Percentiles rank a stretch among this genome's conserved stretches.
Evolutionary conservation across 2,888 invertebrate species (phyloP).

Genomic region (Athetis lepigone): DNA sequence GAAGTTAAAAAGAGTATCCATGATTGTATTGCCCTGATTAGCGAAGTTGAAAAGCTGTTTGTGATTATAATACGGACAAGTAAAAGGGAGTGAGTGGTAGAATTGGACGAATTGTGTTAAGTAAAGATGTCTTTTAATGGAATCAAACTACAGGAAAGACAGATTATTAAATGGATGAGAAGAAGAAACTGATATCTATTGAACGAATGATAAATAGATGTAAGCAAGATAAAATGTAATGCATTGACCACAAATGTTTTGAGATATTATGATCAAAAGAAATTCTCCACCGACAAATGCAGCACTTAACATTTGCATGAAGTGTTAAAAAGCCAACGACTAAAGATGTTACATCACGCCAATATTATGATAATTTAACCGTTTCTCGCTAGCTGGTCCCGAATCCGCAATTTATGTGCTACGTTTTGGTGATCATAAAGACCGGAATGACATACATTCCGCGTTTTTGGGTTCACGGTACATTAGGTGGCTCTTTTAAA

Average conservation of each 20-base stretch:
- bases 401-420: slow-evolving; percentile 32
- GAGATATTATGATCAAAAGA: not conserved
- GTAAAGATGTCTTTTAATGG: not conserved
- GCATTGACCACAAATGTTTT: not conserved
- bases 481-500: slow-evolving; percentile 27
- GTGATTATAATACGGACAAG: not conserved
- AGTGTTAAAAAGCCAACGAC: not conserved
- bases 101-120: too few species aligned
- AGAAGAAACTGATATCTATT: too few species aligned
- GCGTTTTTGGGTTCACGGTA: slow-evolving; percentile 20
- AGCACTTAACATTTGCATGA: not conserved
- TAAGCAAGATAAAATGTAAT: not conserved
- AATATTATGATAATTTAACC: slow-evolving; percentile 34
- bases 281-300: not conserved
- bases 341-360: slow-evolving; percentile 2
- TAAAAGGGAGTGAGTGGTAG: not conserved
- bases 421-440: slow-evolving; percentile 39
- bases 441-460: slow-evolving; percentile 30
- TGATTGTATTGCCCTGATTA: slow-evolving; percentile 19
- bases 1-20: slow-evolving; percentile 14
- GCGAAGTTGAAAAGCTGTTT: not conserved
- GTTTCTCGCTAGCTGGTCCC: slow-evolving; percentile 13
- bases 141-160: not conserved
- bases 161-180: not conserved
- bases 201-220: too few species aligned